Percentiles rank a stretch among this genome's conserved stretches.
Evolutionary conservation across 2,797 vertebrate genomes (phyloP).

Genomic region (Sardinella longiceps): DNA sequence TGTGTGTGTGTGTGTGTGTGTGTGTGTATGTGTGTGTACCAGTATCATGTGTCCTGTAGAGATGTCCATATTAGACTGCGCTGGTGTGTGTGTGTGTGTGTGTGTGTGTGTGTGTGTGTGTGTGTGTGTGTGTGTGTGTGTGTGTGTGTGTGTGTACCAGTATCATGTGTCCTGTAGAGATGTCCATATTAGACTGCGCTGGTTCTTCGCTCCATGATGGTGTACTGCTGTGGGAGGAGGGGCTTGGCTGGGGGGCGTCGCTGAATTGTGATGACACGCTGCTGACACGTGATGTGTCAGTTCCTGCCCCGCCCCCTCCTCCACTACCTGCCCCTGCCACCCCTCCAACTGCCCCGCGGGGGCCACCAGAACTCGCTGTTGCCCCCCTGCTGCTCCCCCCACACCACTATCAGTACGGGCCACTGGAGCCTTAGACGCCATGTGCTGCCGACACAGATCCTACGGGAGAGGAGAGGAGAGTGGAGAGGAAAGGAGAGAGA

Average conservation of each 20-base stretch:
- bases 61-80: conserved; percentile 97
- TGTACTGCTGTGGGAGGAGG: conserved; percentile 96
- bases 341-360: conserved; percentile 30
- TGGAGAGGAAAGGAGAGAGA: not conserved
- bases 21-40: conserved; percentile 68
- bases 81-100: conserved; percentile 24
- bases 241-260: conserved; percentile 90
- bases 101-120: not conserved
- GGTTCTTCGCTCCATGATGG: conserved; percentile 98
- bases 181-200: conserved; percentile 98
- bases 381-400: conserved; percentile 57
- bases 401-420: conserved; percentile 76
- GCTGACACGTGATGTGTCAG: conserved; percentile 89
- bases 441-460: conserved; percentile 97
- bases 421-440: conserved; percentile 91
- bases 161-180: conserved; percentile 98
- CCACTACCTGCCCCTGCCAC: conserved; percentile 47
- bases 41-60: conserved; percentile 99
- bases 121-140: conserved; percentile 25
- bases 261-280: conserved; percentile 98
- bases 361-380: conserved; percentile 47
- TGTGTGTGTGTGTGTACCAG: conserved; percentile 75
- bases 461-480: conserved; percentile 56
- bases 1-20: conserved; percentile 18
- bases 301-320: conserved; percentile 57